These are phyloP conservation scores for Craterocephalus amniculus DNA, from an alignment of 2,797 vertebrate genomes.

Conservation along the genomic window DNA sequence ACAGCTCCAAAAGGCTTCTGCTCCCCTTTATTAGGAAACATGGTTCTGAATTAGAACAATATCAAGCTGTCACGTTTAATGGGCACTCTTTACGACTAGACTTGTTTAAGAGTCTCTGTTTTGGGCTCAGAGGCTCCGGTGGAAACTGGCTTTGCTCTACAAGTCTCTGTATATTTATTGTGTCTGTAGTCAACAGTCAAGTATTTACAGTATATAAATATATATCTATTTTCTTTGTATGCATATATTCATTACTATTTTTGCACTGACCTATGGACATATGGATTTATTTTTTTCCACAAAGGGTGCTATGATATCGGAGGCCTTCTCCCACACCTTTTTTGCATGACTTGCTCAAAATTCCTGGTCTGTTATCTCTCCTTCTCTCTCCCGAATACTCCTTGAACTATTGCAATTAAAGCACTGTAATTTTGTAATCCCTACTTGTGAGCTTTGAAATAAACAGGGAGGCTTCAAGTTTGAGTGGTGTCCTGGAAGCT, in stretches of 20 bases:
- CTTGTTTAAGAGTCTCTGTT: slow-evolving; percentile 69
- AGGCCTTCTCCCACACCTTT: slow-evolving; percentile 86
- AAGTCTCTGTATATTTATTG: slow-evolving; percentile 72
- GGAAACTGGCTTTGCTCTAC: slow-evolving; percentile 64
- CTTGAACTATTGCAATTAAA: slow-evolving; percentile 78
- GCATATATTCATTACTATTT: slow-evolving; percentile 85
- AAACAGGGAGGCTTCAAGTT: slow-evolving; percentile 78
- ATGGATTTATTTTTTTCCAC: slow-evolving; percentile 83
- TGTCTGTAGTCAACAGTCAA: slow-evolving; percentile 74
- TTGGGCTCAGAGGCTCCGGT: slow-evolving; percentile 66
- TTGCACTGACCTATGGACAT: slow-evolving; percentile 84
- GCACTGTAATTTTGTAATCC: slow-evolving; percentile 86
- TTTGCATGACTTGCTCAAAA: slow-evolving; percentile 84
- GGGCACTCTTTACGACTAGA: slow-evolving; percentile 63
- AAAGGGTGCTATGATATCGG: slow-evolving; percentile 87
- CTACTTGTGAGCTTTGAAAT: slow-evolving; percentile 83
- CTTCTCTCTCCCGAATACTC: slow-evolving; percentile 71
- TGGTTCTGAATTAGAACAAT: slow-evolving; percentile 55
- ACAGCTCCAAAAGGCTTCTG: slow-evolving; percentile 56
- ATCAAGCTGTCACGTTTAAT: slow-evolving; percentile 62
- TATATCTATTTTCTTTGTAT: slow-evolving; percentile 84
- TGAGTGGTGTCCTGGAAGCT: slow-evolving; percentile 56
- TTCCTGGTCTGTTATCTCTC: slow-evolving; percentile 75
- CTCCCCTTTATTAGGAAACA: slow-evolving; percentile 51
- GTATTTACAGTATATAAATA: slow-evolving; percentile 78